These are phyloP conservation scores for Drosophila mercatorum DNA, from an alignment of 2,888 invertebrate genomes.

Conservation along the genomic window DNA sequence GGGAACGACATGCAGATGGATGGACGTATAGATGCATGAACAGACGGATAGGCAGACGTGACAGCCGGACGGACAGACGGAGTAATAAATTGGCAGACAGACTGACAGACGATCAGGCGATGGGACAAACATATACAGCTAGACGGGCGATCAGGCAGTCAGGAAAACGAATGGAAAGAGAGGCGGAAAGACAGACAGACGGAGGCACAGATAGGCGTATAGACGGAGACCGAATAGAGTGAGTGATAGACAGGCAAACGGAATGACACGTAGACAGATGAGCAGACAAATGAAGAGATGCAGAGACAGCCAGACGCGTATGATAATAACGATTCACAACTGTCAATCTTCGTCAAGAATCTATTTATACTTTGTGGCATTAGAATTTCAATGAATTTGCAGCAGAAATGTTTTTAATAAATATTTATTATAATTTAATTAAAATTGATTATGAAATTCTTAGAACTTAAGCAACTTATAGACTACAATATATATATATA, in stretches of 20 bases:
- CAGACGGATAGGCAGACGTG: background rate
- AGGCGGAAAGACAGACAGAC: no score
- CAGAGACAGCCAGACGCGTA: background rate
- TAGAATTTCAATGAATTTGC: no score
- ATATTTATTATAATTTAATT: background rate
- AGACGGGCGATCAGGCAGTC: background rate
- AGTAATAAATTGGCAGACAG: no score
- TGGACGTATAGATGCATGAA: background rate
- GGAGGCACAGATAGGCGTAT: no score
- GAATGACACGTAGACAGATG: background rate
- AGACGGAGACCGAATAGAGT: background rate
- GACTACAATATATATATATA: no score
- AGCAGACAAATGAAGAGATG: background rate
- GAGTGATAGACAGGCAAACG: background rate
- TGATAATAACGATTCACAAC: background rate
- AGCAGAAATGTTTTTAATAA: no score
- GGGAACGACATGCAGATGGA: background rate
- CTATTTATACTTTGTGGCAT: background rate
- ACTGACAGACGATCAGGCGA: background rate
- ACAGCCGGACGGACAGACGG: background rate
- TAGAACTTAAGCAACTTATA: background rate
- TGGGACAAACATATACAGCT: no score
- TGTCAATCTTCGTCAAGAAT: background rate
- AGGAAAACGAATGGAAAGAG: background rate
- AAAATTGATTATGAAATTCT: background rate